Conservation (phyloP, 2,888 invertebrate genomes). For the Eupithecia vulgata region DNA sequence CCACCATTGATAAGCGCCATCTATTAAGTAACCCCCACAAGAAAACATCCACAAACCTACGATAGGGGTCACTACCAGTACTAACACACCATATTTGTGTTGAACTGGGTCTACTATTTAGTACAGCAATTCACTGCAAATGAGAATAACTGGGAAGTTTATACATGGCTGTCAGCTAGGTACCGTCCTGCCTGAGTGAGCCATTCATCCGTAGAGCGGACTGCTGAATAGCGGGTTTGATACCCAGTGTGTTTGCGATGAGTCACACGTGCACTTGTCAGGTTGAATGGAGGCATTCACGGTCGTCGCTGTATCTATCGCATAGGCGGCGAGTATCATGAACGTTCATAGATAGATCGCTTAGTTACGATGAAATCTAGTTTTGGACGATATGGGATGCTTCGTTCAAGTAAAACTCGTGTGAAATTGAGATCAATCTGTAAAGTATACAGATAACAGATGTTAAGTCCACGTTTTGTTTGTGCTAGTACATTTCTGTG, state of each 20-base stretch:
- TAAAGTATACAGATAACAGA: neutral
- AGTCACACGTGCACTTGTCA: conserved; percentile 38
- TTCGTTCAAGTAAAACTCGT: neutral
- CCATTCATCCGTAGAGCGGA: conserved; percentile 30
- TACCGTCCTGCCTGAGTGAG: conserved; percentile 21
- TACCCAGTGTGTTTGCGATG: conserved; percentile 38
- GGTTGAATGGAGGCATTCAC: conserved; percentile 37
- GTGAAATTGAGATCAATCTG: neutral
- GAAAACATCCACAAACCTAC: conserved; percentile 12
- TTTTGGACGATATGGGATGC: neutral
- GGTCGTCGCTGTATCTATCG: conserved; percentile 33
- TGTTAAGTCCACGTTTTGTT: neutral
- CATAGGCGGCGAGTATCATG: neutral
- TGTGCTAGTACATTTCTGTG: neutral
- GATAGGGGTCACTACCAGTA: conserved; percentile 37
- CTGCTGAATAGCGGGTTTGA: conserved; percentile 35
- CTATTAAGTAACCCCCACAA: conserved; percentile 19
- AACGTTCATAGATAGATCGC: neutral
- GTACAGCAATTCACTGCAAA: conserved; percentile 4
- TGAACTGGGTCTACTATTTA: neutral
- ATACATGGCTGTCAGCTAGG: conserved; percentile 12
- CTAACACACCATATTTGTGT: neutral
- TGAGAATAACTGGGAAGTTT: conserved; percentile 7
- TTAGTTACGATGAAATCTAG: neutral
- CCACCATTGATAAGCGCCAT: conserved; percentile 26